Evolutionary conservation across 2,888 invertebrate genomes (phyloP).

Genomic region (Cheilosia scutellata): DNA sequence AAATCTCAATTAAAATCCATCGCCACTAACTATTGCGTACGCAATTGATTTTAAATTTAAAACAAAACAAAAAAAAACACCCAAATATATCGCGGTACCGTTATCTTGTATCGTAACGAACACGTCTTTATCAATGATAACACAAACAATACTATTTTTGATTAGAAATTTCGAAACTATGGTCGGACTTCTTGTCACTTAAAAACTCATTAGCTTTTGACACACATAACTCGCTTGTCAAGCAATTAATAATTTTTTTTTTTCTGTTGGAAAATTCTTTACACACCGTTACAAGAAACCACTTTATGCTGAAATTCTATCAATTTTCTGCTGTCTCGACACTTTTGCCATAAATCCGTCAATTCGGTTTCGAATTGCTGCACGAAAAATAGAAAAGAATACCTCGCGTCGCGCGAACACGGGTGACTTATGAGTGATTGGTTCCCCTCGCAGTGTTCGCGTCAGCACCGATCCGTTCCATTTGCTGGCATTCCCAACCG

Average conservation of each 20-base stretch:
- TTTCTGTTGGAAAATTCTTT: not conserved
- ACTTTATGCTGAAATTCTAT: constrained; percentile 4
- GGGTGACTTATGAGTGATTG: constrained; percentile 31
- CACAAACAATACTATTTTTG: constrained; percentile 4
- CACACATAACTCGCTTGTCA: constrained; percentile 27
- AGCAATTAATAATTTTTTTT: constrained; percentile 27
- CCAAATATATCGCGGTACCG: not conserved
- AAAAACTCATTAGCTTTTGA: constrained; percentile 32
- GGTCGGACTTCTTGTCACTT: constrained; percentile 39
- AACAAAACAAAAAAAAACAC: not conserved
- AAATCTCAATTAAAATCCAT: constrained; percentile 48
- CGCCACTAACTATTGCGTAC: constrained; percentile 29
- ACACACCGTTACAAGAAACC: constrained; percentile 9
- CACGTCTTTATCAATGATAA: constrained; percentile 36
- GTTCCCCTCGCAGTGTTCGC: constrained; percentile 14
- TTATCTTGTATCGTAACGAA: constrained; percentile 18
- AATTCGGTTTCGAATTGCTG: constrained; percentile 6
- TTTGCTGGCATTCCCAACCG: constrained; percentile 54
- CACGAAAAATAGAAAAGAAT: not conserved
- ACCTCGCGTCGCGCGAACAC: constrained; percentile 32
- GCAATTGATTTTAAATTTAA: not conserved
- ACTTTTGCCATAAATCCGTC: constrained; percentile 26
- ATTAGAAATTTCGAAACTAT: constrained; percentile 23
- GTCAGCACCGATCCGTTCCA: constrained; percentile 46
- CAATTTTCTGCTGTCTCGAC: constrained; percentile 19